phyloP scores from a whole-genome alignment of 2,113 vertebrate genomes.

The Phasianus colchicus region DNA sequence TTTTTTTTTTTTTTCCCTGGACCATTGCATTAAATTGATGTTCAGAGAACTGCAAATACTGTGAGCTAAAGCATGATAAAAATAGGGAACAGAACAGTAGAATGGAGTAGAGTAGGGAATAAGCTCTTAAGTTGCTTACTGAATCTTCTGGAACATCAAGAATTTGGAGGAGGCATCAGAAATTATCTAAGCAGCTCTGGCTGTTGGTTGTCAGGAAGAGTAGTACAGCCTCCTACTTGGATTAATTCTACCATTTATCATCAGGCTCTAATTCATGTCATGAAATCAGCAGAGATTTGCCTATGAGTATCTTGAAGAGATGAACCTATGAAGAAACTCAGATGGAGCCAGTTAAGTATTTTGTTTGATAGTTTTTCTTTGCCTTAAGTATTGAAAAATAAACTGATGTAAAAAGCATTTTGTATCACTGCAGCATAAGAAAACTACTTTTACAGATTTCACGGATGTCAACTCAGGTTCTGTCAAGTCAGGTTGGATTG shows the following conservation, averaged over 20 bases:
- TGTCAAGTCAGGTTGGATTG: background rate
- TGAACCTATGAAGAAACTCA: background rate
- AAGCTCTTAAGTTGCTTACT: background rate
- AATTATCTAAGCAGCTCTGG: background rate
- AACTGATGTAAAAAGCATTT: background rate
- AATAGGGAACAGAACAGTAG: background rate
- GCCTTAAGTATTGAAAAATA: background rate
- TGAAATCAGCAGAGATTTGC: background rate
- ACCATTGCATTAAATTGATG: background rate
- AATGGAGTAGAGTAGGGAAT: background rate
- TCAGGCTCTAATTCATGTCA: background rate
- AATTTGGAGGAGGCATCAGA: background rate
- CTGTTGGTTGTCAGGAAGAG: background rate
- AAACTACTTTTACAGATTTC: background rate
- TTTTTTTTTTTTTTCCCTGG: background rate
- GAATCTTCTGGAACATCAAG: background rate
- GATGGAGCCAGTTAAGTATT: background rate
- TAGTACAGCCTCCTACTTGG: background rate
- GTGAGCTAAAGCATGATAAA: background rate
- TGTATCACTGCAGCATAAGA: background rate
- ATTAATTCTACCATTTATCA: background rate
- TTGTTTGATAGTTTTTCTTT: background rate
- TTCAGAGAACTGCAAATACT: background rate
- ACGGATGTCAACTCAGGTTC: background rate
- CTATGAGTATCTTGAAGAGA: background rate